Conservation (phyloP, 2,113 vertebrate genomes). For the Microcebus tavaratra region DNA sequence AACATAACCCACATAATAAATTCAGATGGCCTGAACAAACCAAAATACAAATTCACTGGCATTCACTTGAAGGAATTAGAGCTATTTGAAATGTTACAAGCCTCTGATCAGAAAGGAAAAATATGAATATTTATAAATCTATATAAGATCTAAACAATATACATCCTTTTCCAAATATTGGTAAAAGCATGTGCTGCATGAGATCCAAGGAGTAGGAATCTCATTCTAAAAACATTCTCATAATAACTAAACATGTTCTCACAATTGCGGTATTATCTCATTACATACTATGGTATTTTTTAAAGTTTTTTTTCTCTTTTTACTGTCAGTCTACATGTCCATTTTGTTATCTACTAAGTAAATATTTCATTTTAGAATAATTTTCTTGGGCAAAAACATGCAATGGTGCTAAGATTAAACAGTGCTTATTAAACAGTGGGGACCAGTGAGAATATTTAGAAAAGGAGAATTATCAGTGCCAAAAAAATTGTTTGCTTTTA, state of each 20-base stretch:
- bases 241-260: not conserved
- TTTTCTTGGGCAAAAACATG: not conserved
- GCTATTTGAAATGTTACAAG: not conserved
- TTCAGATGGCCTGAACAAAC: constrained; percentile 10
- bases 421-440: not conserved
- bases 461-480: not conserved
- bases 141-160: not conserved
- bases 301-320: not conserved
- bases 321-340: not conserved
- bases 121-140: not conserved
- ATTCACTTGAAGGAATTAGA: constrained; percentile 32
- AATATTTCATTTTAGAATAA: constrained; percentile 36
- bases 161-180: not conserved
- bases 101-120: not conserved
- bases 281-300: not conserved
- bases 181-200: not conserved
- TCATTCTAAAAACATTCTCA: not conserved
- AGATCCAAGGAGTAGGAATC: not conserved
- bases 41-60: constrained; percentile 36
- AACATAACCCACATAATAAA: constrained; percentile 25
- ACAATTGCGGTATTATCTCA: not conserved
- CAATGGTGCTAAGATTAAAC: not conserved
- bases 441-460: not conserved
- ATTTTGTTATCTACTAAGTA: not conserved
- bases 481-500: not conserved